Evolutionary conservation across 2,797 vertebrate species (phyloP).

Genomic region (Borostomias antarcticus): DNA sequence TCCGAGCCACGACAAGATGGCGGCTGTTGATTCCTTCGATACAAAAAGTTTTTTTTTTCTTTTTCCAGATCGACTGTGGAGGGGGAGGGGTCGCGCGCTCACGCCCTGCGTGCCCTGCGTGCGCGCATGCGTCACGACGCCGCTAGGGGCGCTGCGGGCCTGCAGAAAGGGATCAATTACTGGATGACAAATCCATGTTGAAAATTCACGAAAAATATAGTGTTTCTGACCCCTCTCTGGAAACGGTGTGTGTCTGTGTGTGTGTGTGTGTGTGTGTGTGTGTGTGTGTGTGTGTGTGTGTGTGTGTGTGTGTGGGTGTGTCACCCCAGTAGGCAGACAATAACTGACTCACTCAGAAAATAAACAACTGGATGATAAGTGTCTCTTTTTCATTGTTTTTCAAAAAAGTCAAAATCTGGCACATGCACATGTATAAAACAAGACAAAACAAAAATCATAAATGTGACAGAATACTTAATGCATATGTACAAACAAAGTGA

Average conservation of each 20-base stretch:
- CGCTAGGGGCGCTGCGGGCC: slow-evolving; percentile 60
- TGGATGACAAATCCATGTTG: neutral
- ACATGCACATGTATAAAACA: slow-evolving; percentile 76
- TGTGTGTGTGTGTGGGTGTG: too few relatives aligned
- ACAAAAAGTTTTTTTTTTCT: slow-evolving; percentile 82
- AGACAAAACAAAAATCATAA: slow-evolving; percentile 52
- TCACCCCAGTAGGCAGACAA: neutral
- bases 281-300: too few relatives aligned
- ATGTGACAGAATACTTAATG: slow-evolving; percentile 65
- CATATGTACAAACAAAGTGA: slow-evolving; percentile 77
- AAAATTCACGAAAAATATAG: neutral
- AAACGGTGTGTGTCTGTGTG: too few relatives aligned
- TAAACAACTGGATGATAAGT: slow-evolving; percentile 57
- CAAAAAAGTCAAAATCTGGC: slow-evolving; percentile 68
- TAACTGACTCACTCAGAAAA: slow-evolving; percentile 50
- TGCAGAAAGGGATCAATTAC: neutral
- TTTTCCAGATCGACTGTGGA: slow-evolving; percentile 80
- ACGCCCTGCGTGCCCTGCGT: slow-evolving; percentile 75
- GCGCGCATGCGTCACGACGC: slow-evolving; percentile 27
- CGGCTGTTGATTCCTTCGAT: slow-evolving; percentile 94
- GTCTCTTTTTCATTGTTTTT: slow-evolving; percentile 68
- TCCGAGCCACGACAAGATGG: slow-evolving; percentile 83
- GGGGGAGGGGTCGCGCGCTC: slow-evolving; percentile 80
- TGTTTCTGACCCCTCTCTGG: too few relatives aligned
- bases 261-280: too few relatives aligned